Percentiles rank a stretch among this genome's conserved stretches.
These are phyloP conservation scores for Gallinago solitaria DNA, from an alignment of 2,797 vertebrate species.

Conservation along the genomic window DNA sequence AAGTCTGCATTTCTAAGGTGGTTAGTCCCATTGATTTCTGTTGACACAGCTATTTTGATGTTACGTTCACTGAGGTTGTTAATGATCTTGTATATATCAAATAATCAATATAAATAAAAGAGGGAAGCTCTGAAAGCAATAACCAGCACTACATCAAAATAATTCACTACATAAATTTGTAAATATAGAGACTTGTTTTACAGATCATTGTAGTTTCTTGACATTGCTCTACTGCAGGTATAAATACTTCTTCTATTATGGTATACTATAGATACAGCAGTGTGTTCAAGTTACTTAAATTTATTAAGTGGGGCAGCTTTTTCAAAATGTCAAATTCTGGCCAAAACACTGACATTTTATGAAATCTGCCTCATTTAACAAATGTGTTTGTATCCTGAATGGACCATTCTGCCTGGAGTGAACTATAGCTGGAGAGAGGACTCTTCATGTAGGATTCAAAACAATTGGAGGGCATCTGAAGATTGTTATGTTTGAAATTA, in stretches of 20 bases:
- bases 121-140: background rate
- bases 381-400: background rate
- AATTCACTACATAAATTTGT: background rate
- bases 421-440: background rate
- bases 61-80: background rate
- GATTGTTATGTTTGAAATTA: background rate
- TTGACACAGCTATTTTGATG: background rate
- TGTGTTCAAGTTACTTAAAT: background rate
- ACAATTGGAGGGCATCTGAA: background rate
- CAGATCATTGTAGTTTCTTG: background rate
- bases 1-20: background rate
- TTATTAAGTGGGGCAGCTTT: background rate
- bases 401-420: background rate
- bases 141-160: background rate
- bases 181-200: background rate
- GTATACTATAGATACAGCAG: background rate
- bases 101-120: conserved; percentile 31
- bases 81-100: conserved; percentile 3
- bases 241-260: background rate
- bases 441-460: background rate
- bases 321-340: background rate
- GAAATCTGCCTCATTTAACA: background rate
- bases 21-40: background rate
- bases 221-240: background rate
- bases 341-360: background rate